A percentile compares a stretch with the other conserved stretches of the same genome.
These are phyloP conservation scores for Paraplagusia blochii DNA, from an alignment of 2,113 vertebrate genomes.

Conservation along the genomic window DNA sequence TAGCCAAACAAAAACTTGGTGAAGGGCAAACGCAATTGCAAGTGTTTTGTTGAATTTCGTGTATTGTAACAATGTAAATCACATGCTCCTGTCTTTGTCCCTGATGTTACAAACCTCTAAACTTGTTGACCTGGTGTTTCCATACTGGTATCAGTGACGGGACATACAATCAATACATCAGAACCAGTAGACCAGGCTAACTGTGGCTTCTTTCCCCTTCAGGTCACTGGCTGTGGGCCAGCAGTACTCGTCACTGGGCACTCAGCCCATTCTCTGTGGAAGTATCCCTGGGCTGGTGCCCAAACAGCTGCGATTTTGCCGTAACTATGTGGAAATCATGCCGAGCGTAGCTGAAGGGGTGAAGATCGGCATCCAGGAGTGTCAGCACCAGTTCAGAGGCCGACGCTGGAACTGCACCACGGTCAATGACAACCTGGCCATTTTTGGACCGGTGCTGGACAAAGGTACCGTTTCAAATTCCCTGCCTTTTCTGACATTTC, in stretches of 20 bases:
- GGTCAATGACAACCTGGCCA: slow-evolving; percentile 88
- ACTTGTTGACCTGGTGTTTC: too few species aligned
- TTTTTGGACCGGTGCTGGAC: slow-evolving; percentile 94
- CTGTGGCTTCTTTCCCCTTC: slow-evolving; percentile 16
- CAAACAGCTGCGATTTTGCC: slow-evolving; percentile 95
- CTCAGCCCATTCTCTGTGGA: slow-evolving; percentile 90
- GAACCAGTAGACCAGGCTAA: slow-evolving; percentile 9
- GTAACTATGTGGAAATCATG: slow-evolving; percentile 98
- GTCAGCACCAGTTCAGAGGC: slow-evolving; percentile 94
- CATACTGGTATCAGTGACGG: too few species aligned
- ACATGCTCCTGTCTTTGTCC: too few species aligned
- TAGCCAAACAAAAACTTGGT: too few species aligned
- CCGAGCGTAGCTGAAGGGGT: slow-evolving; percentile 94
- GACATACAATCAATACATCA: slow-evolving; percentile 13
- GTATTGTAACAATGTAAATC: too few species aligned
- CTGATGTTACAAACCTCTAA: too few species aligned
- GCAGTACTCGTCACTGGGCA: slow-evolving; percentile 88
- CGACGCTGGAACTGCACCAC: slow-evolving; percentile 98
- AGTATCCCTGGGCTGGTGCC: slow-evolving; percentile 95
- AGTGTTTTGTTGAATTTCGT: too few species aligned
- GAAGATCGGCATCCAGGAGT: slow-evolving; percentile 93
- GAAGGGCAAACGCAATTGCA: too few species aligned
- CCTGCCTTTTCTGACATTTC: background rate
- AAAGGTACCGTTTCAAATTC: slow-evolving; percentile 80
- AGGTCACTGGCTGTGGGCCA: slow-evolving; percentile 95